Conservation (phyloP, 2,113 vertebrate species). For the Siphamia tubifer region DNA sequence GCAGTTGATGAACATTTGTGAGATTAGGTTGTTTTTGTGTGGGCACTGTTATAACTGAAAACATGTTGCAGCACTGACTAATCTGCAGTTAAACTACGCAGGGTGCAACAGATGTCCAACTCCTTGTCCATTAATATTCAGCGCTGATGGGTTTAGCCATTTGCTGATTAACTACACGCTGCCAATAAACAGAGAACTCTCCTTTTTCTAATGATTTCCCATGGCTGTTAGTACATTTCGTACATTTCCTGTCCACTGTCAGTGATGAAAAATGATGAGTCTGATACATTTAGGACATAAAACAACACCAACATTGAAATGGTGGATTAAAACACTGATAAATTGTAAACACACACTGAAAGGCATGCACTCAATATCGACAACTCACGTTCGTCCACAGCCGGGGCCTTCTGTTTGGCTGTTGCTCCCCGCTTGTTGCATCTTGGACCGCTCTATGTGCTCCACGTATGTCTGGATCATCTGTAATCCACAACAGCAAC, state of each 20-base stretch:
- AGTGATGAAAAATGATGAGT: not conserved
- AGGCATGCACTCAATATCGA: not conserved
- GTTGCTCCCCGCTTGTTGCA: constrained; percentile 89
- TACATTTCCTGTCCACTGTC: not conserved
- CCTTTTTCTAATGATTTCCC: not conserved
- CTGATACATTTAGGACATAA: not conserved
- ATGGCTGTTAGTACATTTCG: not conserved
- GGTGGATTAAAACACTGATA: not conserved
- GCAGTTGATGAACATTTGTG: not conserved
- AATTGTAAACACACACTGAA: not conserved
- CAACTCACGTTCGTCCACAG: constrained; percentile 88
- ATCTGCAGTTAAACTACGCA: constrained; percentile 13
- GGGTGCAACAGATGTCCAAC: constrained; percentile 22
- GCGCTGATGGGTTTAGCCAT: not conserved
- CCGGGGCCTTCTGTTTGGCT: constrained; percentile 88
- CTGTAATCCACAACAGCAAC: constrained; percentile 62
- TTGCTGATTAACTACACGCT: not conserved
- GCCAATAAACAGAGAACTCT: not conserved
- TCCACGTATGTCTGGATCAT: constrained; percentile 99
- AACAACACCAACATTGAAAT: constrained; percentile 14
- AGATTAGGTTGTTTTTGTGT: not conserved
- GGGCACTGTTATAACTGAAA: not conserved
- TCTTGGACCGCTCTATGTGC: constrained; percentile 95
- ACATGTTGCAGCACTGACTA: constrained; percentile 7
- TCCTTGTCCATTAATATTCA: not conserved